Percentiles rank a stretch among this genome's conserved stretches.
Evolutionary conservation across 2,888 invertebrate species (phyloP).

Genomic region (Atherix ibis): DNA sequence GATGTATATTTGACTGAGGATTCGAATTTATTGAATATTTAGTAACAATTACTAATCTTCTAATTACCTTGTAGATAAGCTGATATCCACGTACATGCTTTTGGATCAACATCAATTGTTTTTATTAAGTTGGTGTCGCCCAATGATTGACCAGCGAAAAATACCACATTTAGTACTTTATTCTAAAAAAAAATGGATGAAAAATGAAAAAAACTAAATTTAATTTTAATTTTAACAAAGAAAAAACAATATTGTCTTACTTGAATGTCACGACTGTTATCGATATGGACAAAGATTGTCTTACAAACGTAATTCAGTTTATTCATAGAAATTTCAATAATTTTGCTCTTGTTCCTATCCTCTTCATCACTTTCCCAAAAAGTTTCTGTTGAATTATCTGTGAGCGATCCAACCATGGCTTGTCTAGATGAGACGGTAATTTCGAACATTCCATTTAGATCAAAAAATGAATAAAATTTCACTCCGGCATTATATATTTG

Average conservation of each 20-base stretch:
- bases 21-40: constrained; percentile 2
- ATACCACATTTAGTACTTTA: constrained; percentile 73
- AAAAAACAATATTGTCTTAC: constrained; percentile 34
- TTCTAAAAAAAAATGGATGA: constrained; percentile 46
- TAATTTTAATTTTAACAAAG: not conserved
- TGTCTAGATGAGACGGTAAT: constrained; percentile 84
- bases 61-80: constrained; percentile 57
- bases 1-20: constrained; percentile 1
- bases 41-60: not conserved
- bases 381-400: constrained; percentile 90
- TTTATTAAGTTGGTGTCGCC: constrained; percentile 70
- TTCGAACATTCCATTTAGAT: constrained; percentile 31
- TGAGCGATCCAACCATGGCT: constrained; percentile 84
- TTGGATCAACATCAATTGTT: constrained; percentile 70
- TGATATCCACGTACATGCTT: constrained; percentile 81
- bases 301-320: constrained; percentile 34
- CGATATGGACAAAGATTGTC: constrained; percentile 71
- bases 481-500: constrained; percentile 19
- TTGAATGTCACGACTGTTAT: constrained; percentile 83
- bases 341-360: constrained; percentile 83
- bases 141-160: constrained; percentile 64
- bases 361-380: constrained; percentile 99
- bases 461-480: constrained; percentile 24
- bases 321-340: constrained; percentile 52
- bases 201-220: constrained; percentile 1